phyloP scores from a whole-genome alignment of 2,113 vertebrate genomes.

The Shinisaurus crocodilurus region DNA sequence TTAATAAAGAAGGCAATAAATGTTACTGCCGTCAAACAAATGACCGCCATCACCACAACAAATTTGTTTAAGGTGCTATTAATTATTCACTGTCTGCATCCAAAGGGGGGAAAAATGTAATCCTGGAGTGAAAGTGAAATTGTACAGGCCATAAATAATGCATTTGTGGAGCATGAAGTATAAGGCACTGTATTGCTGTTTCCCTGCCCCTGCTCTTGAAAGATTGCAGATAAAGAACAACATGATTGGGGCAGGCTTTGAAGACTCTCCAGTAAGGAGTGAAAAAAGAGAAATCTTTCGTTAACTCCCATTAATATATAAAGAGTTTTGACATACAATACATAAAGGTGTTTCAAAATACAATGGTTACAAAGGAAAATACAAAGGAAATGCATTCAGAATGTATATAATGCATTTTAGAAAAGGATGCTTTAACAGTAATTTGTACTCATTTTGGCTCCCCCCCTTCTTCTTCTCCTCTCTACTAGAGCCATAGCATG shows the following conservation, averaged over 20 bases:
- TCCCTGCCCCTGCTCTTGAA: conserved; percentile 38
- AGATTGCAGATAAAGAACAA: conserved; percentile 49
- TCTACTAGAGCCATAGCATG: background rate
- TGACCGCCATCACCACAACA: background rate
- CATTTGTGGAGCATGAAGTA: conserved; percentile 43
- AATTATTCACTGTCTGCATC: conserved; percentile 57
- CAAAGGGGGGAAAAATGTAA: conserved; percentile 23
- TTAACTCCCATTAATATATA: conserved; percentile 53
- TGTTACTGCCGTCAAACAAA: conserved; percentile 1
- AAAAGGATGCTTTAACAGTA: background rate
- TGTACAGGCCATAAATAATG: conserved; percentile 48
- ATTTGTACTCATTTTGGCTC: background rate
- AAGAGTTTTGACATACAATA: conserved; percentile 35
- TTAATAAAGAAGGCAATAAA: background rate
- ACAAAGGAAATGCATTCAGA: background rate
- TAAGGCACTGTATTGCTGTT: conserved; percentile 45
- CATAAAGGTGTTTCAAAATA: background rate
- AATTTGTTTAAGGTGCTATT: conserved; percentile 18
- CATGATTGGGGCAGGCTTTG: conserved; percentile 50
- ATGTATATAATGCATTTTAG: background rate
- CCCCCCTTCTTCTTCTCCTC: too few species aligned
- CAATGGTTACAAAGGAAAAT: conserved; percentile 1
- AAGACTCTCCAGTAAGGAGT: conserved; percentile 44
- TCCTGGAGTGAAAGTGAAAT: background rate
- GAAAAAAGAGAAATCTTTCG: conserved; percentile 41